Percentiles rank a stretch among this genome's conserved stretches.
These are phyloP conservation scores for Tragopan temminckii DNA, from an alignment of 2,797 vertebrate species.

Conservation along the genomic window DNA sequence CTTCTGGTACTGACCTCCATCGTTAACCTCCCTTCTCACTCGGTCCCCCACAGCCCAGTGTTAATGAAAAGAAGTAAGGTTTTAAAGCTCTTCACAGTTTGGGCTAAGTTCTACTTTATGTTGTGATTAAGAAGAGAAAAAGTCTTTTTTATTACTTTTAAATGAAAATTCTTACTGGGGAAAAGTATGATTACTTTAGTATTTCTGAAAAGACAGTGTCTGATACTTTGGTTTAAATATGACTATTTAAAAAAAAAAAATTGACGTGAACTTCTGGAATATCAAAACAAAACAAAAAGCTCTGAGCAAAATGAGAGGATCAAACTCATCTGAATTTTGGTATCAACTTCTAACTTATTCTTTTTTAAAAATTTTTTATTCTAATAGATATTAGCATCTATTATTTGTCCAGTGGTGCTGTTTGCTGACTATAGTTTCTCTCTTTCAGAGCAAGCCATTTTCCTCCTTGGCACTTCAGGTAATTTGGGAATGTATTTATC, in stretches of 20 bases:
- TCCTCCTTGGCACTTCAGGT: neutral
- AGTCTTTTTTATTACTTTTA: neutral
- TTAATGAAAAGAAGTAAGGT: neutral
- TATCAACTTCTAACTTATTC: neutral
- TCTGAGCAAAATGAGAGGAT: neutral
- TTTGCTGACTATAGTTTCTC: neutral
- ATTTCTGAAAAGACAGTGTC: neutral
- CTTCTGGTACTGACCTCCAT: neutral
- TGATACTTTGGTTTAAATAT: neutral
- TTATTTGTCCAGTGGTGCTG: neutral
- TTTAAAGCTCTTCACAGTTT: neutral
- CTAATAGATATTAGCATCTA: neutral
- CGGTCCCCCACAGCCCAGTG: neutral
- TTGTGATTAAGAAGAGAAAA: slow-evolving; percentile 12
- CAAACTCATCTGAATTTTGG: neutral
- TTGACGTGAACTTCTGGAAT: neutral
- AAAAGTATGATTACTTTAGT: neutral
- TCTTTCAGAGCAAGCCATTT: neutral
- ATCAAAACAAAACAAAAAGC: neutral
- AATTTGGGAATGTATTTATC: neutral
- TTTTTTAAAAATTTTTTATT: neutral
- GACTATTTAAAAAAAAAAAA: neutral
- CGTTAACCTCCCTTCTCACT: neutral
- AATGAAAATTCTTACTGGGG: neutral
- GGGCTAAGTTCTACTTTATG: neutral